Evolutionary conservation across 1,140 invertebrate genomes (phyloP).

Genomic region (Lepidotrigona ventralis): DNA sequence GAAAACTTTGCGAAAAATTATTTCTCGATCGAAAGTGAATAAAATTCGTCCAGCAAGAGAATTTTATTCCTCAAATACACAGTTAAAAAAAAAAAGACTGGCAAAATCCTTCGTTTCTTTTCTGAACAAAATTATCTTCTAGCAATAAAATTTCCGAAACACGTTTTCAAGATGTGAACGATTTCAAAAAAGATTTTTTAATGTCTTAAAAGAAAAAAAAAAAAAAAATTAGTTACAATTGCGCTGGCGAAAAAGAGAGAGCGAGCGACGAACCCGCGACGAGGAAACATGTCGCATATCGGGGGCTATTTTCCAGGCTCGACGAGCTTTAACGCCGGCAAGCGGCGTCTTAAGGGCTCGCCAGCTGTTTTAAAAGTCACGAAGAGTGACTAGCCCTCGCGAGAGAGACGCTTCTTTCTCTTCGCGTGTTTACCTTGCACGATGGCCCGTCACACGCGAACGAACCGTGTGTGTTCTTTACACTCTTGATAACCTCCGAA

Average conservation of each 20-base stretch:
- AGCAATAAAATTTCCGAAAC: not conserved
- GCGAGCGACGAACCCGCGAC: no score
- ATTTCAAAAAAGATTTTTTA: not conserved
- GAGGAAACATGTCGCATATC: not conserved
- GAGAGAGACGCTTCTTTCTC: not conserved
- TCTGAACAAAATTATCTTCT: no score
- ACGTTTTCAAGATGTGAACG: no score
- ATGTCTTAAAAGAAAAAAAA: no score
- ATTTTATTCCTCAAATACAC: no score
- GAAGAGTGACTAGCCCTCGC: not conserved
- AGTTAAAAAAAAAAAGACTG: no score
- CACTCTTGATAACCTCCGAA: not conserved
- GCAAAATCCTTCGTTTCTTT: no score
- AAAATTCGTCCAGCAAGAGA: no score
- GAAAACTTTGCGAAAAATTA: not conserved
- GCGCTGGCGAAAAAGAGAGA: not conserved
- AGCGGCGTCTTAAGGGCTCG: constrained; percentile 3
- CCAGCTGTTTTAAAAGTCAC: constrained; percentile 11
- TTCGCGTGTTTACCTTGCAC: not conserved
- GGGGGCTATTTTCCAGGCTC: not conserved
- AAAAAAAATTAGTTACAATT: not conserved
- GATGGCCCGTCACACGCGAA: not conserved
- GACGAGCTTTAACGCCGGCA: constrained; percentile 1
- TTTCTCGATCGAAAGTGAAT: not conserved
- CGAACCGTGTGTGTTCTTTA: not conserved